Conservation (phyloP, 1,140 invertebrate species). For the Drosophila ananassae region DNA sequence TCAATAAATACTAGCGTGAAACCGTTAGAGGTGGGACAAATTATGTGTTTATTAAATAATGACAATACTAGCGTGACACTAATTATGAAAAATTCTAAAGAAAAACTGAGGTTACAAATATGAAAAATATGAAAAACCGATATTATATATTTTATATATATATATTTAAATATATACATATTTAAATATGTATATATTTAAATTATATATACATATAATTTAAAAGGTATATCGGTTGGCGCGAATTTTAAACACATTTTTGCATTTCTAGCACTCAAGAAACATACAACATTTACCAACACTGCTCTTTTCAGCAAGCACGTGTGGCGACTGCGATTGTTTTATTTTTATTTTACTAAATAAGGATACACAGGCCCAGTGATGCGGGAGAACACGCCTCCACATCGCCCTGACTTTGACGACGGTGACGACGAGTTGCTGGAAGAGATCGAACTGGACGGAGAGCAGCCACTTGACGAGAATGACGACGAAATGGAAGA, state of each 20-base stretch:
- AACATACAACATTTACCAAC: not conserved
- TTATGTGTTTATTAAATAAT: too few relatives aligned
- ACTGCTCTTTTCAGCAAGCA: not conserved
- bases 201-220: too few relatives aligned
- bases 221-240: too few relatives aligned
- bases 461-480: slow-evolving; percentile 48
- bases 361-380: not conserved
- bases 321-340: not conserved
- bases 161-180: too few relatives aligned
- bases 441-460: slow-evolving; percentile 64
- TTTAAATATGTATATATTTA: too few relatives aligned
- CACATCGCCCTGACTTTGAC: slow-evolving; percentile 68
- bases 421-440: slow-evolving; percentile 61
- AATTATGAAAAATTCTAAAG: too few relatives aligned
- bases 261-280: not conserved
- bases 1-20: too few relatives aligned
- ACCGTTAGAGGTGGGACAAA: too few relatives aligned
- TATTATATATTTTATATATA: too few relatives aligned
- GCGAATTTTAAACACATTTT: not conserved
- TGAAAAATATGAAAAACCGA: too few relatives aligned
- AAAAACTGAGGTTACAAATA: too few relatives aligned
- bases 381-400: slow-evolving; percentile 79
- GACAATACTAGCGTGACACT: too few relatives aligned
- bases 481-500: slow-evolving; percentile 76
- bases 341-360: not conserved